A percentile compares a stretch with the other conserved stretches of the same genome.
Evolutionary conservation across 2,888 invertebrate species (phyloP).

Genomic region (Hirudinaria manillensis): DNA sequence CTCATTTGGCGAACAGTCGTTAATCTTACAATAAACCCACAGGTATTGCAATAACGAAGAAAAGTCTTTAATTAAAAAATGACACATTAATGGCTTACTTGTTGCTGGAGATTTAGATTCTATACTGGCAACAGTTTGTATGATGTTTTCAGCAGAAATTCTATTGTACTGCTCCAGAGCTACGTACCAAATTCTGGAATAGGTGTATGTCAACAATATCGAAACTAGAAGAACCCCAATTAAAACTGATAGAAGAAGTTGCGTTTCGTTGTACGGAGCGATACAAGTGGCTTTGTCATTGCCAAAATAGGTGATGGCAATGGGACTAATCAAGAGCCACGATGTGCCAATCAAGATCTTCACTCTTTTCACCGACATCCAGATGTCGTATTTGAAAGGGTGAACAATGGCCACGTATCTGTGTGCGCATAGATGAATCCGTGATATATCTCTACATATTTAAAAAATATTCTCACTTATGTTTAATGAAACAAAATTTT

Average conservation of each 20-base stretch:
- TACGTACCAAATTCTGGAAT: not conserved
- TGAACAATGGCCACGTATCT: not conserved
- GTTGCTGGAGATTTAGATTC: no score
- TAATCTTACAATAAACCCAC: no score
- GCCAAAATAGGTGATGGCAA: not conserved
- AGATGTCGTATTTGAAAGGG: not conserved
- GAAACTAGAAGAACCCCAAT: not conserved
- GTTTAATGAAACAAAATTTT: not conserved
- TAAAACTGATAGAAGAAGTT: not conserved
- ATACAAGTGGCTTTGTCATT: not conserved
- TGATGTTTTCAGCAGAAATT: not conserved
- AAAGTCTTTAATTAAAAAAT: no score
- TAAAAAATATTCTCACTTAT: not conserved
- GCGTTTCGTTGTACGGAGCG: not conserved
- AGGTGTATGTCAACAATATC: not conserved
- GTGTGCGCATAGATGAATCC: not conserved
- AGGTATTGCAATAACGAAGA: no score
- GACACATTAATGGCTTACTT: no score
- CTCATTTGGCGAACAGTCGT: no score
- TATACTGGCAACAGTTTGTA: no score
- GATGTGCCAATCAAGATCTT: constrained; percentile 1
- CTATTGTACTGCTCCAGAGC: not conserved
- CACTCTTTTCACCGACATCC: not conserved
- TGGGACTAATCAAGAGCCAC: not conserved
- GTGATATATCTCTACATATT: not conserved